These are phyloP conservation scores for Staurois parvus DNA, from an alignment of 2,797 vertebrate species.

Conservation along the genomic window DNA sequence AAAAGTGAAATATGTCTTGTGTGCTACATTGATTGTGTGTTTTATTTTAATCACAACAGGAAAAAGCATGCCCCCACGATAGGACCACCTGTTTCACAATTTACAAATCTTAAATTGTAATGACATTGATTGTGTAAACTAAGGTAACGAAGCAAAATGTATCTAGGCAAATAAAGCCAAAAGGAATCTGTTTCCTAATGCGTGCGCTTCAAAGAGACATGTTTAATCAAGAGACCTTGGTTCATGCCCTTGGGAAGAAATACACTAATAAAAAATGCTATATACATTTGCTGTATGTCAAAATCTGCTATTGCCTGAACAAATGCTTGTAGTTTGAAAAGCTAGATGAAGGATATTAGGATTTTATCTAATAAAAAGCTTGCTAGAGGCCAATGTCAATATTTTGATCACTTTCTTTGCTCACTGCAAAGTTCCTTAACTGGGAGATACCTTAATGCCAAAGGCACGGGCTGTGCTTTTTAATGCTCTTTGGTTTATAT, in stretches of 20 bases:
- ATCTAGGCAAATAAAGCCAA: background rate
- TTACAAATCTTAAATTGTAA: background rate
- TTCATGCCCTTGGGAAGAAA: slow-evolving; percentile 60
- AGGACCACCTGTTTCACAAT: background rate
- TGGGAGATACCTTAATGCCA: background rate
- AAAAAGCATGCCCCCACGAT: too few species aligned
- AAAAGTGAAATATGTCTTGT: too few species aligned
- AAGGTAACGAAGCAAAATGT: slow-evolving; percentile 5
- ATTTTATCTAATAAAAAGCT: slow-evolving; percentile 29
- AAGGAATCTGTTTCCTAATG: slow-evolving; percentile 3
- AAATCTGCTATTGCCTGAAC: slow-evolving; percentile 1
- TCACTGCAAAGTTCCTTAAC: slow-evolving; percentile 43
- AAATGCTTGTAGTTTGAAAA: slow-evolving; percentile 19
- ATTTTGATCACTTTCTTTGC: slow-evolving; percentile 43
- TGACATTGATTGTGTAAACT: slow-evolving; percentile 19
- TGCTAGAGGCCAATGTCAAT: slow-evolving; percentile 30
- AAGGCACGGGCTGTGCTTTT: background rate
- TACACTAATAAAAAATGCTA: slow-evolving; percentile 15
- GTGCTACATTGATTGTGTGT: too few species aligned
- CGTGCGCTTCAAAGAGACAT: slow-evolving; percentile 21
- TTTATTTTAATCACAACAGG: too few species aligned
- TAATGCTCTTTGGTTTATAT: background rate
- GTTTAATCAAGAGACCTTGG: slow-evolving; percentile 39
- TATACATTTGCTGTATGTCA: background rate
- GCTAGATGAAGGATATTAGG: slow-evolving; percentile 4